A percentile compares a stretch with the other conserved stretches of the same genome.
These are phyloP conservation scores for Phoxinus phoxinus DNA, from an alignment of 2,113 vertebrate genomes.

Conservation along the genomic window DNA sequence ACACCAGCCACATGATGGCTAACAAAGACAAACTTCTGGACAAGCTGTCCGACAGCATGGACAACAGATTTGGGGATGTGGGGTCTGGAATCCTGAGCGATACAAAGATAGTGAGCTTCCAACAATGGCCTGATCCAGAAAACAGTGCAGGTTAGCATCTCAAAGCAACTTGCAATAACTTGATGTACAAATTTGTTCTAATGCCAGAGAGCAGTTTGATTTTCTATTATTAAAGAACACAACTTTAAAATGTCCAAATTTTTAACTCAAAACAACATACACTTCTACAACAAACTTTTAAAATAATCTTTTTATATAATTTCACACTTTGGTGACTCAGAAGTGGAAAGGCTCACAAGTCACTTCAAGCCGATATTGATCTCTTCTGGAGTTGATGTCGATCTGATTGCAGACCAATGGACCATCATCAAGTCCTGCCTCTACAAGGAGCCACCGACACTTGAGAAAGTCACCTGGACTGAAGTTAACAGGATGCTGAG, in stretches of 20 bases:
- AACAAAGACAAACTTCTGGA: no score
- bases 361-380: no score
- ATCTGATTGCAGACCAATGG: conserved; percentile 68
- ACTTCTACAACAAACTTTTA: not conserved
- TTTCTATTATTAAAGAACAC: not conserved
- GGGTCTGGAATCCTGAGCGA: no score
- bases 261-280: not conserved
- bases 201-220: not conserved
- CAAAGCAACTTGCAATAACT: not conserved
- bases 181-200: not conserved
- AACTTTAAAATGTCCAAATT: not conserved
- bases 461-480: conserved; percentile 68
- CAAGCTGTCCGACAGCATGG: no score
- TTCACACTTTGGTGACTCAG: no score
- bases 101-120: no score
- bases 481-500: conserved; percentile 69
- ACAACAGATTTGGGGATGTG: no score
- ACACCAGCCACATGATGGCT: no score
- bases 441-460: conserved; percentile 71
- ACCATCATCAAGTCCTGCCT: conserved; percentile 72
- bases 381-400: not conserved
- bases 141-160: not conserved
- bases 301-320: not conserved
- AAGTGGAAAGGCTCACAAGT: no score
- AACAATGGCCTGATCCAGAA: not conserved